phyloP scores from a whole-genome alignment of 2,797 vertebrate species.

The Atherinosoma microstoma region DNA sequence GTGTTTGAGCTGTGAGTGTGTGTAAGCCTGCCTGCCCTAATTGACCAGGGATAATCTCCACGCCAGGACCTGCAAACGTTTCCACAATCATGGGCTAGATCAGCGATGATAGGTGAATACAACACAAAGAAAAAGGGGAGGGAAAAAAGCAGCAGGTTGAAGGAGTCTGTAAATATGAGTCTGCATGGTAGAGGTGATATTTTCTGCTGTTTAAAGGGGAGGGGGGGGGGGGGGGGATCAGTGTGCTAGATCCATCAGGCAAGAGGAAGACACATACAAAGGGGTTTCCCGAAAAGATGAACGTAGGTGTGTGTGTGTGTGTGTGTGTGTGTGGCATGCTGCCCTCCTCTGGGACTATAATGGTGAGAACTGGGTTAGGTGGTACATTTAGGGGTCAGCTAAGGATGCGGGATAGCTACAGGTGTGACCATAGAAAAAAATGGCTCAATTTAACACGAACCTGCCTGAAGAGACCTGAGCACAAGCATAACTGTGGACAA shows the following conservation, averaged over 20 bases:
- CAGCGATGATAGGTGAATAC: neutral
- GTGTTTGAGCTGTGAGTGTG: conserved; percentile 6
- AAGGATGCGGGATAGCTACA: conserved; percentile 9
- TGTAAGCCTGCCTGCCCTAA: conserved; percentile 7
- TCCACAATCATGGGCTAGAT: conserved; percentile 2
- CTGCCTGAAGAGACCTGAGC: neutral
- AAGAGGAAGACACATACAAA: conserved; percentile 53
- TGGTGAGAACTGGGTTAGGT: conserved; percentile 32
- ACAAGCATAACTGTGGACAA: neutral
- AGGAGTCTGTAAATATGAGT: neutral
- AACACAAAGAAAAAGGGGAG: neutral
- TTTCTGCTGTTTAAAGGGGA: neutral
- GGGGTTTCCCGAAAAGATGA: conserved; percentile 33
- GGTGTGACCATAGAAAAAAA: neutral
- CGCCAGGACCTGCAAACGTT: neutral
- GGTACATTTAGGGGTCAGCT: conserved; percentile 9
- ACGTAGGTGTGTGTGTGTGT: neutral
- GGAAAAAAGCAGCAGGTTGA: neutral
- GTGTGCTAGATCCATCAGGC: conserved; percentile 66
- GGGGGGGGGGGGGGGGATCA: too few relatives aligned
- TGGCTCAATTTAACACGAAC: neutral
- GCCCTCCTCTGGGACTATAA: conserved; percentile 10
- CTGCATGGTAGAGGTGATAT: neutral
- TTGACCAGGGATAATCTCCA: conserved; percentile 17
- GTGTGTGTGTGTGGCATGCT: neutral